Evolutionary conservation across 2,888 invertebrate species (phyloP).

Genomic region (Agrilus cyanescens): DNA sequence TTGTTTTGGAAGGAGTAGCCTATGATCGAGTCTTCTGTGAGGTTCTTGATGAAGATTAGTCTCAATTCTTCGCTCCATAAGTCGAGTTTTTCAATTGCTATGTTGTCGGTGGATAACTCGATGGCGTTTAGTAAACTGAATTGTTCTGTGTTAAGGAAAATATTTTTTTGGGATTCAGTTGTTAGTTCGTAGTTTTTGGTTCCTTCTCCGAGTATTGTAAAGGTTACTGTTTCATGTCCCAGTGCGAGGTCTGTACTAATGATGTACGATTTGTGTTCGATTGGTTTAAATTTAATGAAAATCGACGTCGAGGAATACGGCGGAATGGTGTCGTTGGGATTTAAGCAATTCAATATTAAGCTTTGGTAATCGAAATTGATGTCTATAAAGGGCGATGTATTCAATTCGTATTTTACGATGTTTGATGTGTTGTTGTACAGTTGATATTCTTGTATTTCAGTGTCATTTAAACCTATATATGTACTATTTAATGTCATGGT

Average conservation of each 20-base stretch:
- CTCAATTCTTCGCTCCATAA: conserved; percentile 26
- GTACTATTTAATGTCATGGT: not conserved
- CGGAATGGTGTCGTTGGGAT: conserved; percentile 24
- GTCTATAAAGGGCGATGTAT: conserved; percentile 18
- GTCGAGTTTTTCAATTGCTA: conserved; percentile 26
- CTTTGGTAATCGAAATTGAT: conserved; percentile 25
- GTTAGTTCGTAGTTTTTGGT: not conserved
- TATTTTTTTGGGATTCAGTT: not conserved
- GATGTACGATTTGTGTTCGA: conserved; percentile 26
- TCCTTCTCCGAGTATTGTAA: conserved; percentile 10
- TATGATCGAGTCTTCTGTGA: conserved; percentile 25
- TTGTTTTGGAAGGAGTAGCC: conserved; percentile 30
- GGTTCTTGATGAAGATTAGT: conserved; percentile 34
- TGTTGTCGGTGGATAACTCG: conserved; percentile 29
- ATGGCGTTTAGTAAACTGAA: conserved; percentile 15
- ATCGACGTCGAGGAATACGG: conserved; percentile 25
- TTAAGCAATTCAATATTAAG: conserved; percentile 29
- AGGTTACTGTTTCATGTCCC: conserved; percentile 6
- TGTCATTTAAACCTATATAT: conserved; percentile 3
- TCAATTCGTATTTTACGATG: conserved; percentile 23
- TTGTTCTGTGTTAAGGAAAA: not conserved
- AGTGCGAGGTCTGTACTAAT: conserved; percentile 19
- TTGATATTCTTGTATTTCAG: conserved; percentile 28
- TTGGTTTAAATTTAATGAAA: conserved; percentile 34
- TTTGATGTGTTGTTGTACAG: conserved; percentile 31